A percentile compares a stretch with the other conserved stretches of the same genome.
phyloP scores from a whole-genome alignment of 2,113 vertebrate species.

The Pseudonaja textilis region DNA sequence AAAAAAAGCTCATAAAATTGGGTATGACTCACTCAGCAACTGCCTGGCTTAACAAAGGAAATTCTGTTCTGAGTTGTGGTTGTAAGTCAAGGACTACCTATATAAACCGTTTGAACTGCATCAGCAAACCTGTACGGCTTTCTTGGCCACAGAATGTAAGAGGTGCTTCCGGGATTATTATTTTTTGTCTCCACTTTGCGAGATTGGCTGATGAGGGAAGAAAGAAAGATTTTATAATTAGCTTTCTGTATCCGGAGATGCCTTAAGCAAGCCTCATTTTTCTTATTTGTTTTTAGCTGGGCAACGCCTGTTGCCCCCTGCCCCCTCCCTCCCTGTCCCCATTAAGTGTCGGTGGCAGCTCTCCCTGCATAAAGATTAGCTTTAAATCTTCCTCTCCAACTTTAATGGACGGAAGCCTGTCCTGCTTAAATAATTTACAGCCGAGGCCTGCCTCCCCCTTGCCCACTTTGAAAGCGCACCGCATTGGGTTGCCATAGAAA shows the following conservation, averaged over 20 bases:
- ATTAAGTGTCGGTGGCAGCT: constrained; percentile 7
- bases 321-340: not conserved
- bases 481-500: constrained; percentile 72
- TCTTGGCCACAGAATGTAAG: not conserved
- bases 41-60: not conserved
- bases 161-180: not conserved
- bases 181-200: not conserved
- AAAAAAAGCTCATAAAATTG: not conserved
- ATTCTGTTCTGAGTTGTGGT: not conserved
- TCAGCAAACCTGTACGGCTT: not conserved
- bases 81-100: not conserved
- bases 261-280: not conserved
- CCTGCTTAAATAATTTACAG: constrained; percentile 63
- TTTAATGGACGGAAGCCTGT: constrained; percentile 53
- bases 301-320: not conserved
- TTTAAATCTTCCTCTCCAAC: constrained; percentile 55
- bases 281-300: not conserved
- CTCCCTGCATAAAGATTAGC: not conserved
- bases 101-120: not conserved
- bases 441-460: constrained; percentile 25
- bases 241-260: rapidly evolving
- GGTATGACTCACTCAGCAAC: not conserved
- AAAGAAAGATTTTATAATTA: not conserved
- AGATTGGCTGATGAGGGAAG: not conserved
- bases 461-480: not conserved